Evolutionary conservation across 2,113 vertebrate genomes (phyloP).

Genomic region (Phrynosoma blainvillii): DNA sequence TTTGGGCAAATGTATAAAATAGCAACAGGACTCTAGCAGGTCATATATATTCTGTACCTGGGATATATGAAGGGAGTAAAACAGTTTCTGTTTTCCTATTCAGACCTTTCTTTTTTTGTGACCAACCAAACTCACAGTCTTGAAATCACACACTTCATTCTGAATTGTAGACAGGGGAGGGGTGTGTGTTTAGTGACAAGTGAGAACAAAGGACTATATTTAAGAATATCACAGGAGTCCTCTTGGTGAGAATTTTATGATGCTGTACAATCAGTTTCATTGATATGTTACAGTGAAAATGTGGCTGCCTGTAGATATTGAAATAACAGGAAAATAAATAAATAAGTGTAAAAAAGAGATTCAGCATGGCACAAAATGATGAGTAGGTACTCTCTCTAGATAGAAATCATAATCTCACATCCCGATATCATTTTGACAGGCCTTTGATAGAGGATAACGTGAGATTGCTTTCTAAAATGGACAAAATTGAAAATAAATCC

Average conservation of each 20-base stretch:
- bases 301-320: background rate
- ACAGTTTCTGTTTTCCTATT: background rate
- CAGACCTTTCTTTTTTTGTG: background rate
- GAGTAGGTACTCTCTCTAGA: background rate
- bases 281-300: background rate
- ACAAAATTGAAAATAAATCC: conserved; percentile 52
- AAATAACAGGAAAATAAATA: background rate
- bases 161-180: background rate
- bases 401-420: background rate
- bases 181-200: background rate
- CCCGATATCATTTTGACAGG: conserved; percentile 9
- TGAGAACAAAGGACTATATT: background rate
- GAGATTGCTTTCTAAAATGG: conserved; percentile 38
- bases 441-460: conserved; percentile 27
- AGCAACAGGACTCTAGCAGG: background rate
- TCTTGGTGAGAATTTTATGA: background rate
- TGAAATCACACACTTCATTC: background rate
- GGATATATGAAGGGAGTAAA: background rate
- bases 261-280: background rate
- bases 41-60: background rate
- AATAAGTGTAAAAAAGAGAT: background rate
- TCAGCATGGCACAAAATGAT: conserved; percentile 6
- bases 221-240: background rate
- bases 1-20: background rate
- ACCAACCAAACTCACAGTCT: background rate